A percentile compares a stretch with the other conserved stretches of the same genome.
phyloP scores from a whole-genome alignment of 2,113 vertebrate species.

The Rattus rattus region DNA sequence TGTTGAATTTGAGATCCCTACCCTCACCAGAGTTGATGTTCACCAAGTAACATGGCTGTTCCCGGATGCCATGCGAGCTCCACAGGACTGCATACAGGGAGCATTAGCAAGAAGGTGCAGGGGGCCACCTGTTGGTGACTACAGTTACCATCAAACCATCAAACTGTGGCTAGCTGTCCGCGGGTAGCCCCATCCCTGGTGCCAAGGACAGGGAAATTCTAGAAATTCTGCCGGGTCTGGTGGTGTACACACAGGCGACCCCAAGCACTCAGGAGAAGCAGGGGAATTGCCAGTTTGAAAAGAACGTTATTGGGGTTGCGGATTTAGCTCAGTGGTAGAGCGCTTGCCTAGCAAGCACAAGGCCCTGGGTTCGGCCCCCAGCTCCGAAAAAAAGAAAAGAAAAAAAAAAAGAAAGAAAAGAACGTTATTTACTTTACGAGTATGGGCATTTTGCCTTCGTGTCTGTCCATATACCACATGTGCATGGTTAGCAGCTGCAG shows the following conservation, averaged over 20 bases:
- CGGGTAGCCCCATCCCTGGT: constrained; percentile 90
- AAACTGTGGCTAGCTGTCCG: constrained; percentile 85
- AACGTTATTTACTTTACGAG: background rate
- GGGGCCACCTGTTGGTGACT: constrained; percentile 89
- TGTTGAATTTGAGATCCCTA: constrained; percentile 90
- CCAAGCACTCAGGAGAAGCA: background rate
- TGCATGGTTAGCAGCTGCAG: background rate
- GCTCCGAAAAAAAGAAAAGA: too few relatives aligned
- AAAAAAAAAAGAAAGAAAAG: too few relatives aligned
- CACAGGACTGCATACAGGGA: constrained; percentile 86
- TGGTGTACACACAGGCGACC: background rate
- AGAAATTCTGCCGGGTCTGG: too few relatives aligned
- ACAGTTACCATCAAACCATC: constrained; percentile 86
- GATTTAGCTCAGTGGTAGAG: too few relatives aligned
- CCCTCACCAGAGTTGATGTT: constrained; percentile 85
- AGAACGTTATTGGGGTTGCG: background rate
- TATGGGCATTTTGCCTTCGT: background rate
- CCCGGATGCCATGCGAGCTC: constrained; percentile 90
- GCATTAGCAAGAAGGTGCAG: constrained; percentile 89
- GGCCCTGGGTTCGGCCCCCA: too few relatives aligned
- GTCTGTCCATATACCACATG: background rate
- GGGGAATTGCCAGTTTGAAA: background rate
- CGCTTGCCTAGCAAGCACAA: too few relatives aligned
- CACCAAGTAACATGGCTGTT: constrained; percentile 89
- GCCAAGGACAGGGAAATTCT: constrained; percentile 82